Evolutionary conservation across 2,888 invertebrate genomes (phyloP), one percentile per base, ranked within the genome.

Genomic region (Molorchus minor): DNA sequence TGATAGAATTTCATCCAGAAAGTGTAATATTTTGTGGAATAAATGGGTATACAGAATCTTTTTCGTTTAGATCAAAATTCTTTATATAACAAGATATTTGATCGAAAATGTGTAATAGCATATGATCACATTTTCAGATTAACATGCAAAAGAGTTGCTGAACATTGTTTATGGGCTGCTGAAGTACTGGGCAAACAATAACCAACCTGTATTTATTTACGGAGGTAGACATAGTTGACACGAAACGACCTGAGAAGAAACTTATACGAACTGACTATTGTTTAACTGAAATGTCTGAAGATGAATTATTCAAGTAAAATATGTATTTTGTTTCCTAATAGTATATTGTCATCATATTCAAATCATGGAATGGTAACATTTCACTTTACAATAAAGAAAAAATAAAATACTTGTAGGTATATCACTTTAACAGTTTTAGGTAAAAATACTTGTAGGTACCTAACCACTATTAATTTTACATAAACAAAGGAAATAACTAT

Each of bases 141-240:
- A 61, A 65, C 68, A 45, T 75, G 71, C 20, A 75, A 72, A 54
- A 64, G 73, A 17, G 64, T 71, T 56, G 66, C 57, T 16, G 73
- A 74, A 43, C 68, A 73, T 49, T 74, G 73, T 45, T 69, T 75
- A 55, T 76, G 75, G 75, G 74, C 74, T 3, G 74, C 73, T 3
- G 76, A 77, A 49, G 61, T 72, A n/a, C n/a, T n/a, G n/a, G n/a
- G n/a, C n/a, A n/a, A n/a, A n/a, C n/a, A n/a, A n/a, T n/a, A n/a
- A n/a, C n/a, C n/a, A n/a, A n/a, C n/a, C n/a, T n/a, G n/a, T n/a
- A n/a, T n/a, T n/a, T n/a, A n/a, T n/a, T n/a, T n/a, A n/a, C n/a
- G n/a, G 74, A 76, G 54, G 71, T 77, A 17, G 68, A 70, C 3
- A 67, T 76, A 15, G 69, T 74, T 13, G 75, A 76, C 57, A 65